phyloP scores from a whole-genome alignment of 1,140 invertebrate genomes.

The Drosophila subpulchrella region DNA sequence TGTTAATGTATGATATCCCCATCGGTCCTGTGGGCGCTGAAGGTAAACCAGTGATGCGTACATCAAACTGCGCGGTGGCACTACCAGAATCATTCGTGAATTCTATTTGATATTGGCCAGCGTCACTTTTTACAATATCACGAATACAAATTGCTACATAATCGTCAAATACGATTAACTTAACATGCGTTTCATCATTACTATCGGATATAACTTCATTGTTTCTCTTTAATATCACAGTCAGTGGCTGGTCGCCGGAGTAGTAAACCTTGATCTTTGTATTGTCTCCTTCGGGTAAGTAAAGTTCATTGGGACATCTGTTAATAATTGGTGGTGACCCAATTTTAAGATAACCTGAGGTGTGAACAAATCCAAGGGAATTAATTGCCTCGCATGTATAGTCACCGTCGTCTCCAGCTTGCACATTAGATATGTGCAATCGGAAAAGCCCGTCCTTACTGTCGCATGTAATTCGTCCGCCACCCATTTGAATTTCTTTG shows the following conservation, averaged over 20 bases:
- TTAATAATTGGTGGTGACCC: slow-evolving; percentile 97
- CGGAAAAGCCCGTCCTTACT: slow-evolving; percentile 92
- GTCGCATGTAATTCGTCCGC: slow-evolving; percentile 91
- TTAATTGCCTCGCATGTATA: slow-evolving; percentile 98
- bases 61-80: slow-evolving; percentile 92
- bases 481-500: slow-evolving; percentile 89
- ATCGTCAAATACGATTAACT: slow-evolving; percentile 97
- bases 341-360: slow-evolving; percentile 94
- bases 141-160: slow-evolving; percentile 97
- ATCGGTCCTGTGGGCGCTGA: slow-evolving; percentile 97
- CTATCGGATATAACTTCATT: slow-evolving; percentile 88
- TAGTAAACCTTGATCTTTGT: slow-evolving; percentile 97
- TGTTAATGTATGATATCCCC: slow-evolving; percentile 94
- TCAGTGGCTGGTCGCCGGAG: slow-evolving; percentile 96
- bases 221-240: slow-evolving; percentile 92
- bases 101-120: slow-evolving; percentile 93
- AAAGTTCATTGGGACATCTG: slow-evolving; percentile 94
- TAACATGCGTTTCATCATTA: slow-evolving; percentile 91
- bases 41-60: slow-evolving; percentile 96
- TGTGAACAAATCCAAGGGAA: slow-evolving; percentile 94
- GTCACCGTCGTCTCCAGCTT: slow-evolving; percentile 96
- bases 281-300: slow-evolving; percentile 96
- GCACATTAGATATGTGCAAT: slow-evolving; percentile 95
- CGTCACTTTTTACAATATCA: slow-evolving; percentile 93
- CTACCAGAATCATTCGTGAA: slow-evolving; percentile 97